A percentile compares a stretch with the other conserved stretches of the same genome.
phyloP scores from a whole-genome alignment of 1,140 invertebrate species.

The Limonius californicus region DNA sequence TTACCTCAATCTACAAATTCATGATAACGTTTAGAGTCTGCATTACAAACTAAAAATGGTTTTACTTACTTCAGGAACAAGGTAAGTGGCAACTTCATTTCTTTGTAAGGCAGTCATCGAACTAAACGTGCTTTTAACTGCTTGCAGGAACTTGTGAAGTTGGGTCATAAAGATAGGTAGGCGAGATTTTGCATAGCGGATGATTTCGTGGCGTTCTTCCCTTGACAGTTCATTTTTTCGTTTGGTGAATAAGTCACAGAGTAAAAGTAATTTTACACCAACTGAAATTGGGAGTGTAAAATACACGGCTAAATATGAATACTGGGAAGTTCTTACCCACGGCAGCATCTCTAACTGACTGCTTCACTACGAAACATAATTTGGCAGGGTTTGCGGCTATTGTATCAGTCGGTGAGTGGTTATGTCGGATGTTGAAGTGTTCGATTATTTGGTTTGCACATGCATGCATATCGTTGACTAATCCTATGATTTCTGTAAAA shows the following conservation, averaged over 20 bases:
- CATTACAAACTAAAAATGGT: no score
- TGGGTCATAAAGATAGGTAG: slow-evolving; percentile 62
- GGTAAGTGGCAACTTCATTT: slow-evolving; percentile 58
- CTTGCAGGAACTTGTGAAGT: slow-evolving; percentile 56
- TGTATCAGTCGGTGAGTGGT: slow-evolving; percentile 33
- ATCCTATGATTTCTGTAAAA: slow-evolving; percentile 60
- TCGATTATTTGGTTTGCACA: slow-evolving; percentile 58
- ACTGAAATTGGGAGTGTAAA: no score
- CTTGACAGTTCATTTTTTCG: slow-evolving; percentile 54
- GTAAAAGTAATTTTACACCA: slow-evolving; percentile 33
- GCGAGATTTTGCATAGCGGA: slow-evolving; percentile 60
- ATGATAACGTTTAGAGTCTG: no score
- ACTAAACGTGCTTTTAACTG: slow-evolving; percentile 55
- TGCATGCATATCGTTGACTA: slow-evolving; percentile 59
- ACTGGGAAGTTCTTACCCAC: no score
- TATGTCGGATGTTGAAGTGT: slow-evolving; percentile 44
- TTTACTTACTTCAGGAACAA: slow-evolving; percentile 57
- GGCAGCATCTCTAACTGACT: slow-evolving; percentile 56
- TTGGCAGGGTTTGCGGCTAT: slow-evolving; percentile 51
- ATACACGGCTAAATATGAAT: no score
- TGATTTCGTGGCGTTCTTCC: slow-evolving; percentile 61
- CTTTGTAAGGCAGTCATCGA: slow-evolving; percentile 54
- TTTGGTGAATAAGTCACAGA: slow-evolving; percentile 60
- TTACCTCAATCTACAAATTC: slow-evolving; percentile 51
- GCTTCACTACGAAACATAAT: slow-evolving; percentile 59